Percentiles rank a stretch among this genome's conserved stretches.
These are phyloP conservation scores for Pelobates fuscus DNA, from an alignment of 2,113 vertebrate genomes.

Conservation along the genomic window DNA sequence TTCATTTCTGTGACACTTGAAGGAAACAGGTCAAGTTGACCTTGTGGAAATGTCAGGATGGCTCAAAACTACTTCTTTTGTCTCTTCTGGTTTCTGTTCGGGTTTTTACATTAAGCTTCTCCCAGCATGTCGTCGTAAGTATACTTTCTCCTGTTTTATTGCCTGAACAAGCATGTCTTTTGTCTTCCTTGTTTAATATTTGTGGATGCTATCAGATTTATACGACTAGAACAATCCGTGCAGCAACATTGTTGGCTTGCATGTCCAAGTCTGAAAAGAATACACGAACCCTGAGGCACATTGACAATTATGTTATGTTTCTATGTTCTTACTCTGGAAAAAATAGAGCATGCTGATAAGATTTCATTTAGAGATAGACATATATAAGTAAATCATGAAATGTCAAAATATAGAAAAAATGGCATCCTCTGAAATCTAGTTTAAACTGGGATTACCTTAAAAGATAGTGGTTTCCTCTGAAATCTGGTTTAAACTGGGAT, in stretches of 20 bases:
- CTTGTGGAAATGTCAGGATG: background rate
- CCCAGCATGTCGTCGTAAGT: background rate
- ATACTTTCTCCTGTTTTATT: background rate
- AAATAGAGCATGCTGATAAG: too few species aligned
- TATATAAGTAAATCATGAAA: too few species aligned
- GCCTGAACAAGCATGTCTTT: background rate
- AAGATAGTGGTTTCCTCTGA: too few species aligned
- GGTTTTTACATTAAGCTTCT: background rate
- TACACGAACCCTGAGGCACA: background rate
- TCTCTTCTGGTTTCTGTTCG: background rate
- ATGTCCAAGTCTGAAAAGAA: background rate
- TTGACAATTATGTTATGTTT: background rate
- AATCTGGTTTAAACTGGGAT: too few species aligned
- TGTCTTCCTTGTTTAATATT: conserved; percentile 16
- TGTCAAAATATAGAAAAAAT: too few species aligned
- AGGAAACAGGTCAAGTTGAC: conserved; percentile 9
- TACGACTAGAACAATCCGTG: conserved; percentile 10
- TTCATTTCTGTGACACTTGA: background rate
- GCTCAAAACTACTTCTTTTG: background rate
- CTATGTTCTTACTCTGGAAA: background rate
- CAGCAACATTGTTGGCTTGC: conserved; percentile 2
- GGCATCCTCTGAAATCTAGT: too few species aligned
- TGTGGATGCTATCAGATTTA: conserved; percentile 13
- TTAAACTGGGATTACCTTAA: too few species aligned
- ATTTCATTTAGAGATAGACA: too few species aligned